Evolutionary conservation across 1,140 invertebrate genomes (phyloP), one percentile per base, ranked within the genome.

Genomic region (Propsilocerus akamusi): DNA sequence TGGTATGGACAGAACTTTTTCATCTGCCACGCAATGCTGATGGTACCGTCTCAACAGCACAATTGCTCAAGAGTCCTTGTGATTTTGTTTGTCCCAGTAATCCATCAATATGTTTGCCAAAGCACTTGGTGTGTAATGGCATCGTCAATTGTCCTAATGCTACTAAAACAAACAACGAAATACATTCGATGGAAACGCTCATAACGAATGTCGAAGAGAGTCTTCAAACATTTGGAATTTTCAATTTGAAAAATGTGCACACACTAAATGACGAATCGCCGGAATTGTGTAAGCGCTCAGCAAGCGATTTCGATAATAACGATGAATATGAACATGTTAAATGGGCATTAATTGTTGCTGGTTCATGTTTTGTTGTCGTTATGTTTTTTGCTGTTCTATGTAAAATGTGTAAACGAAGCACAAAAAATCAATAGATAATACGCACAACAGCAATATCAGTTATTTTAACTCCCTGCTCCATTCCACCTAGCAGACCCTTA

Each of bases 1-100:
- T 92, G 24, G 82, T 82, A 3, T 92, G 86, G 86, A 90, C 86
- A 3, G 86, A 90, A 57, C 68, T 91, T n/a, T 87, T 78, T 58
- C 86, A 89, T 61, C 65, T 90, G 52, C 85, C 86, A 0, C 72
- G 84, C 49, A 88, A 89, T 61, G 73, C 76, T 8, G 81, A 86
- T 53, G 85, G 85, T 1, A 80, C 77, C n/a, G 59, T 87, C 28
- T 81, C 81, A 69, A 81, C 78, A 7, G 81, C 80, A 12, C 70
- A 75, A 46, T 59, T 83, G 47, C 72, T 81, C 52, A 73, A 85
- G 65, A 68, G 71, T 23, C 67, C 65, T 25, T 85, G 86, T 57
- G 83, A 82, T 52, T 93, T 91, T 56, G 72, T 82, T 46, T 93
- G 88, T 68, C 86, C 86, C 0, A 85, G 83, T 6, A 79, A 87